phyloP scores from a whole-genome alignment of 2,113 vertebrate species.

The Apteryx owenii region DNA sequence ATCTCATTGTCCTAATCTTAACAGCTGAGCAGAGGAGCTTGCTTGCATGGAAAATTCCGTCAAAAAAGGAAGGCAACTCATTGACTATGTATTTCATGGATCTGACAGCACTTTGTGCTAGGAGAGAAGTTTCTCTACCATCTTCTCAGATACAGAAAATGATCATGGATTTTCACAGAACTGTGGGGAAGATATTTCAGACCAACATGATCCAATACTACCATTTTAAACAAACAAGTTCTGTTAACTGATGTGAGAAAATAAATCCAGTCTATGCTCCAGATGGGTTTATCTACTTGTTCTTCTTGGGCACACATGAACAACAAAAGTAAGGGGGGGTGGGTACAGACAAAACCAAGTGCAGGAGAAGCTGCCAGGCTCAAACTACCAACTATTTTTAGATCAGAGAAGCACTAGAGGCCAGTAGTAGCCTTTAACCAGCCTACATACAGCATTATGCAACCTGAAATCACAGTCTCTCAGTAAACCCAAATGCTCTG shows the following conservation, averaged over 20 bases:
- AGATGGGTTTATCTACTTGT: not conserved
- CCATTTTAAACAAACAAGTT: not conserved
- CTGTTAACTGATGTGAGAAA: not conserved
- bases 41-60: not conserved
- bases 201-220: rapidly evolving
- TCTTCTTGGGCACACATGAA: not conserved
- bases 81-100: not conserved
- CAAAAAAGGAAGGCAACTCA: not conserved
- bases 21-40: not conserved
- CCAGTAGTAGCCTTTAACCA: not conserved
- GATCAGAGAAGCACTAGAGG: not conserved
- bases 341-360: not conserved
- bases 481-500: not conserved
- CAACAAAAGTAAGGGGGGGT: not conserved
- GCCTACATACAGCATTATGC: not conserved
- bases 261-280: not conserved
- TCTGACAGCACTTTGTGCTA: not conserved
- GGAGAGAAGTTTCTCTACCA: not conserved
- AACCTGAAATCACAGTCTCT: not conserved
- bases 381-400: not conserved
- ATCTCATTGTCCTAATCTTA: not conserved
- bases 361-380: not conserved
- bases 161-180: not conserved
- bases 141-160: not conserved
- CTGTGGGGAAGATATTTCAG: not conserved